Conservation (phyloP, 2,113 vertebrate species). For the Mixornis gularis region DNA sequence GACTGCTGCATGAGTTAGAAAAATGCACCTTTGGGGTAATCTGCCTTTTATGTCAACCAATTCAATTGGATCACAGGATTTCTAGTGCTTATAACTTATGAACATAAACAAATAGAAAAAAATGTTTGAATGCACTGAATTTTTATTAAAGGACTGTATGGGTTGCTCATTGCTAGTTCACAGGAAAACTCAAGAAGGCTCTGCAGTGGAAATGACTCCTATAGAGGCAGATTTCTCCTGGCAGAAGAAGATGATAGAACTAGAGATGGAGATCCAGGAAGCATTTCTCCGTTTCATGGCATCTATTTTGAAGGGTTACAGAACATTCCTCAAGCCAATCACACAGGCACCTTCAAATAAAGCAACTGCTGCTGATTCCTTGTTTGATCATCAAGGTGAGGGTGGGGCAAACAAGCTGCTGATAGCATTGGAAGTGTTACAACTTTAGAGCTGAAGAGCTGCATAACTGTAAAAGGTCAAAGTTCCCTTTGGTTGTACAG, state of each 20-base stretch:
- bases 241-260: conserved; percentile 88
- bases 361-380: conserved; percentile 88
- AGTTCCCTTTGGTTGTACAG: background rate
- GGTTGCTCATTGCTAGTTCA: conserved; percentile 67
- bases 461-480: background rate
- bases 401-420: background rate
- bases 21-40: background rate
- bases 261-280: conserved; percentile 97
- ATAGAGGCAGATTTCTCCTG: conserved; percentile 95
- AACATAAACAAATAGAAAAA: background rate
- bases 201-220: conserved; percentile 90
- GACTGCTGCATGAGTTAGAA: background rate
- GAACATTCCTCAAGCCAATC: conserved; percentile 90
- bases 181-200: conserved; percentile 76
- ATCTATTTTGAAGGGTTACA: conserved; percentile 91
- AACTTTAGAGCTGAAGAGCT: background rate
- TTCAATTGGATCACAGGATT: background rate
- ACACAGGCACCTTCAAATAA: conserved; percentile 93
- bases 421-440: background rate
- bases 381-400: conserved; percentile 94
- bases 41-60: background rate
- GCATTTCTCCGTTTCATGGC: conserved; percentile 96
- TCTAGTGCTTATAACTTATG: background rate
- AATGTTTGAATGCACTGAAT: background rate
- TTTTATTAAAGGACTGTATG: background rate